Evolutionary conservation across 1,140 invertebrate genomes (phyloP).

Genomic region (Bilobella aurantiaca): DNA sequence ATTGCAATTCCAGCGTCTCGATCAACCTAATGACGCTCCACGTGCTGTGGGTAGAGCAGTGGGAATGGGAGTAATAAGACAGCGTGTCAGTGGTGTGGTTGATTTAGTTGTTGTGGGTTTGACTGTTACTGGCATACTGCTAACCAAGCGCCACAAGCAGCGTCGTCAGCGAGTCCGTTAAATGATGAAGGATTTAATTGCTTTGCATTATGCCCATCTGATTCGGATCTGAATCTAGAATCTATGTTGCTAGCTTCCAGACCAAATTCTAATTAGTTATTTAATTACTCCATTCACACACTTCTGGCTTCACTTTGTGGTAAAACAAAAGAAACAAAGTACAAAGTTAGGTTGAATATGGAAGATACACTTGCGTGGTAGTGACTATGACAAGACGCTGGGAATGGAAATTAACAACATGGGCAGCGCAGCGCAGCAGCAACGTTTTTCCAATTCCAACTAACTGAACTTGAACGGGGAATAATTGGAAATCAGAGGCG

Average conservation of each 20-base stretch:
- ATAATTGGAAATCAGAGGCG: background rate
- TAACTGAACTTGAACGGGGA: background rate
- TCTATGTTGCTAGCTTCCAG: background rate
- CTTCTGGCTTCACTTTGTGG: slow-evolving; percentile 7
- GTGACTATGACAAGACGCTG: background rate
- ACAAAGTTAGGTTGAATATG: background rate
- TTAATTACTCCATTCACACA: background rate
- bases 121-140: background rate
- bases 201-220: background rate
- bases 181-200: background rate
- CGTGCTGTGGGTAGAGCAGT: no score
- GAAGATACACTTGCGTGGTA: background rate
- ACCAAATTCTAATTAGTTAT: background rate
- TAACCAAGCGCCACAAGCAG: no score
- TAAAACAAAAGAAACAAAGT: background rate
- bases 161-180: no score
- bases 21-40: no score
- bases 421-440: no score
- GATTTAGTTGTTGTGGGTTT: background rate
- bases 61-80: no score
- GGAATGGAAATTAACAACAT: no score
- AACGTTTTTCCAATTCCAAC: no score
- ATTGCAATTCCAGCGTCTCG: no score
- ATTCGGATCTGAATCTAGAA: background rate
- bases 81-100: background rate